Conservation (phyloP, 2,797 vertebrate species). For the Rhabdophis nuchalis region DNA sequence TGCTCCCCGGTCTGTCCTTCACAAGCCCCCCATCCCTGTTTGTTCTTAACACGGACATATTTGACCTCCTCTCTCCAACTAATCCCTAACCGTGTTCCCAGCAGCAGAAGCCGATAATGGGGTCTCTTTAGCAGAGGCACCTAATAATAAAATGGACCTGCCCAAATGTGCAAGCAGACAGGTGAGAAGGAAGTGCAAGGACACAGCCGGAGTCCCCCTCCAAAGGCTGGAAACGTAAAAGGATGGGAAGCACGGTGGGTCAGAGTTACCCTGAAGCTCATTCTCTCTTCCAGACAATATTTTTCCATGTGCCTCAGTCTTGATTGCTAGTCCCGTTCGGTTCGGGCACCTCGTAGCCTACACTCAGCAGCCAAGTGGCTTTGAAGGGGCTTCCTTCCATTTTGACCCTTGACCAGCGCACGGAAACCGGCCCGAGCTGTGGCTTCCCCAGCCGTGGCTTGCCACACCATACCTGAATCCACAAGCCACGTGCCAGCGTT, state of each 20-base stretch:
- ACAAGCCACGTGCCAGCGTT: too few species aligned
- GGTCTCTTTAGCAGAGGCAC: slow-evolving; percentile 51
- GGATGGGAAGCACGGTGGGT: too few species aligned
- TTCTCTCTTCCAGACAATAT: not conserved
- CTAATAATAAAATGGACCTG: slow-evolving; percentile 37
- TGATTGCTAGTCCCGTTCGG: too few species aligned
- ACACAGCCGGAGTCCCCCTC: not conserved
- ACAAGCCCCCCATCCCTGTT: slow-evolving; percentile 38
- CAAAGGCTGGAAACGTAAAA: not conserved
- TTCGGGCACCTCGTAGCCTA: not conserved
- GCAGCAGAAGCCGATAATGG: slow-evolving; percentile 58
- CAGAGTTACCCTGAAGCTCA: not conserved
- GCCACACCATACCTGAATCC: not conserved
- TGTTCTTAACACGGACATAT: slow-evolving; percentile 45
- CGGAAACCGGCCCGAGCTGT: not conserved
- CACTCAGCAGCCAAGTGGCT: not conserved
- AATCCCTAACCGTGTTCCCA: slow-evolving; percentile 65
- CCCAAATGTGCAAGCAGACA: slow-evolving; percentile 34
- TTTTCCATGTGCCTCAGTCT: slow-evolving; percentile 5
- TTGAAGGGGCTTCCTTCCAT: not conserved
- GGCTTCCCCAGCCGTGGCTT: not conserved
- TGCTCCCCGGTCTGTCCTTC: slow-evolving; percentile 14
- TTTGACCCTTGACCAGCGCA: not conserved
- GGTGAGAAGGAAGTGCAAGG: slow-evolving; percentile 7
- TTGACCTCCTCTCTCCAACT: slow-evolving; percentile 50